Percentiles rank a stretch among this genome's conserved stretches.
Conservation (phyloP, 1,140 invertebrate species). For the Euglossa dilemma region DNA sequence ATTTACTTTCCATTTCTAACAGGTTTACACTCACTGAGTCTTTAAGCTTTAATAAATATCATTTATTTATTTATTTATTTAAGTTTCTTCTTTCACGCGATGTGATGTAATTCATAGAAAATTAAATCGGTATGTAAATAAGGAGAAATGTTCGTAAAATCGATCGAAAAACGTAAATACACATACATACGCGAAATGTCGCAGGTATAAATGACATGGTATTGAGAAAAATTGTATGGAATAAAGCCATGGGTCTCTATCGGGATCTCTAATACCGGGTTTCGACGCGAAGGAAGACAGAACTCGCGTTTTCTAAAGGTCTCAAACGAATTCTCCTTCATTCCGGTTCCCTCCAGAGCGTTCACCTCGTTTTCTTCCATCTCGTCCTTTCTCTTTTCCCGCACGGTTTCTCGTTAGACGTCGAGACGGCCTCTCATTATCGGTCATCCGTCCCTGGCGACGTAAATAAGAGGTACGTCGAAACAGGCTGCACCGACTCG, state of each 20-base stretch:
- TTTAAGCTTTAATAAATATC: too few species aligned
- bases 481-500: not conserved
- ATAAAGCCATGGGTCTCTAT: not conserved
- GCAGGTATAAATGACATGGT: not conserved
- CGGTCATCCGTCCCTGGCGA: slow-evolving; percentile 15
- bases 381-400: slow-evolving; percentile 18
- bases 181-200: too few species aligned
- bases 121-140: too few species aligned
- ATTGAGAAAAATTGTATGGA: not conserved
- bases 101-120: too few species aligned
- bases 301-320: not conserved
- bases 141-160: too few species aligned
- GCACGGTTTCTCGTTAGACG: slow-evolving; percentile 53
- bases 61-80: too few species aligned
- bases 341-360: not conserved
- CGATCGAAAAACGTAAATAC: too few species aligned
- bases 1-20: too few species aligned
- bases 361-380: not conserved
- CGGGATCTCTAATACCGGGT: not conserved
- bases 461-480: slow-evolving; percentile 55
- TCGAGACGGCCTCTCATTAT: slow-evolving; percentile 52
- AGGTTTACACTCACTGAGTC: too few species aligned
- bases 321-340: not conserved
- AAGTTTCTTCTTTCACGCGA: too few species aligned
- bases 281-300: not conserved